Evolutionary conservation across 1,140 invertebrate species (phyloP).

Genomic region (Odontomachus brunneus): DNA sequence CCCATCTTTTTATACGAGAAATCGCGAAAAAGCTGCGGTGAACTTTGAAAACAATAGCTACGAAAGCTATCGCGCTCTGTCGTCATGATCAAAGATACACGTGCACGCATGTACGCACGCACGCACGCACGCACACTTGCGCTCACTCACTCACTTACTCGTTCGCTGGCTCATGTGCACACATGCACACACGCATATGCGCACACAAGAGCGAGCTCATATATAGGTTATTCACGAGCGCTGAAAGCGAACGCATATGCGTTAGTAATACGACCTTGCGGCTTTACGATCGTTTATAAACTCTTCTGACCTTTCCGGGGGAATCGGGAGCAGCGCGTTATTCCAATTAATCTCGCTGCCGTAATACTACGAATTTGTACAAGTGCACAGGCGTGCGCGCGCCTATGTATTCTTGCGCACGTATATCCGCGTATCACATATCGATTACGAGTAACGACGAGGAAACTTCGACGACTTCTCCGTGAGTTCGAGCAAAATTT

Average conservation of each 20-base stretch:
- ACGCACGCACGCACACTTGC: background rate
- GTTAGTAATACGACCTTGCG: conserved; percentile 77
- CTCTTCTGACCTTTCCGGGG: conserved; percentile 45
- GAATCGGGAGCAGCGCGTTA: conserved; percentile 6
- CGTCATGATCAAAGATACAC: background rate
- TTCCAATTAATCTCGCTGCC: conserved; percentile 61
- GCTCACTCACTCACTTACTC: too few species aligned
- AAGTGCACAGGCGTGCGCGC: background rate
- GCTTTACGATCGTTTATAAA: conserved; percentile 75
- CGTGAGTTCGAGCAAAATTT: too few species aligned
- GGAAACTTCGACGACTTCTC: too few species aligned
- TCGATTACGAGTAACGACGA: background rate
- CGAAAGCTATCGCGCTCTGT: background rate
- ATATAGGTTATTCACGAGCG: conserved; percentile 64
- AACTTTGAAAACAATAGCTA: background rate
- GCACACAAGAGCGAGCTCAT: background rate
- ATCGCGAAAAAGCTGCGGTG: background rate
- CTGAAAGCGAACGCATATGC: conserved; percentile 71
- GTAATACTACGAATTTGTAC: conserved; percentile 42
- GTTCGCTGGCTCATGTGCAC: too few species aligned
- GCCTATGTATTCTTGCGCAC: background rate
- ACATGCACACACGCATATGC: too few species aligned
- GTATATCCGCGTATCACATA: too few species aligned
- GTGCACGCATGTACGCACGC: background rate
- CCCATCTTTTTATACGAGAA: background rate